Evolutionary conservation across 2,888 invertebrate species (phyloP).

Genomic region (Lasioglossum oenotherae): DNA sequence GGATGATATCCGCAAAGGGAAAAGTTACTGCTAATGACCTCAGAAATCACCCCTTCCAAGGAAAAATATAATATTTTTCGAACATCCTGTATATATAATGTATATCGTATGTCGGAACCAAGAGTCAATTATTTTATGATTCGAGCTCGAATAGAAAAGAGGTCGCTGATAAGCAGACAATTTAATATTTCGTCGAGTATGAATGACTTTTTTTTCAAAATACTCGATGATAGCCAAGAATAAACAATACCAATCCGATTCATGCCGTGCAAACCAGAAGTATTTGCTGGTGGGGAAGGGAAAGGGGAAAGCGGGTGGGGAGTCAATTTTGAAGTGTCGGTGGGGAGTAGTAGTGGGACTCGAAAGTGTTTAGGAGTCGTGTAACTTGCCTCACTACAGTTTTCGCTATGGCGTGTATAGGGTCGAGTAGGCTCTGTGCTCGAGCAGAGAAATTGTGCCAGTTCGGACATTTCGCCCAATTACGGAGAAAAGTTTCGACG

Average conservation of each 20-base stretch:
- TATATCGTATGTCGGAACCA: background rate
- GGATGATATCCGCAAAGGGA: background rate
- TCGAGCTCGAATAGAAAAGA: background rate
- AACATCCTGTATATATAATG: background rate
- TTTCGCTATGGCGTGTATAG: constrained; percentile 93
- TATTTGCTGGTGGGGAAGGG: constrained; percentile 38
- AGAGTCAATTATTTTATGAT: background rate
- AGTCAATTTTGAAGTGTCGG: constrained; percentile 58
- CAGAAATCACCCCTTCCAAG: background rate
- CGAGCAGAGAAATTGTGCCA: constrained; percentile 93
- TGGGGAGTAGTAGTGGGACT: constrained; percentile 76
- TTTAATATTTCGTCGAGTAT: background rate
- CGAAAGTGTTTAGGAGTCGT: constrained; percentile 77
- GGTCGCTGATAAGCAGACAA: constrained; percentile 28
- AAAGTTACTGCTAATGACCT: background rate
- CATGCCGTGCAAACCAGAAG: constrained; percentile 17
- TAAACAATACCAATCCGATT: constrained; percentile 17
- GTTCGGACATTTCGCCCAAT: constrained; percentile 87
- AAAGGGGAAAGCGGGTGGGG: constrained; percentile 50
- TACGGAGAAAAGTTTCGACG: constrained; percentile 88
- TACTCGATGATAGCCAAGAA: constrained; percentile 6
- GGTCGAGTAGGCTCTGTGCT: constrained; percentile 93
- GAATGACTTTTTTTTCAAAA: background rate
- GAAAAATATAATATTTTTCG: background rate
- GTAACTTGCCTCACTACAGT: constrained; percentile 87